A percentile compares a stretch with the other conserved stretches of the same genome.
phyloP scores from a whole-genome alignment of 1,140 invertebrate genomes.

The Lepidurus couesii region DNA sequence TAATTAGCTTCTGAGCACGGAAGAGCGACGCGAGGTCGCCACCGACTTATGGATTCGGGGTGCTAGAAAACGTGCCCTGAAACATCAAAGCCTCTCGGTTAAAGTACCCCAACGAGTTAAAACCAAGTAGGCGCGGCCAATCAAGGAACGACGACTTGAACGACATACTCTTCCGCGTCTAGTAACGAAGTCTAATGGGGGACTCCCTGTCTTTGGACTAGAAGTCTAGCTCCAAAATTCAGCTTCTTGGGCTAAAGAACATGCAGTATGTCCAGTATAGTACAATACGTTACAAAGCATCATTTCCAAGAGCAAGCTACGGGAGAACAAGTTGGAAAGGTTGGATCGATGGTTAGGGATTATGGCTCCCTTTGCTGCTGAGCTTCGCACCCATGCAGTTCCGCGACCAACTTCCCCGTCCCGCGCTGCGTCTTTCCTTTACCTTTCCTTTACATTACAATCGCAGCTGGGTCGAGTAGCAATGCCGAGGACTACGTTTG shows the following conservation, averaged over 20 bases:
- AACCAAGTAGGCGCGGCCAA: neutral
- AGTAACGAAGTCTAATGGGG: neutral
- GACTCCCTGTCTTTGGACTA: no score
- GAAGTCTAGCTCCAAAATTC: neutral
- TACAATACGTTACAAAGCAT: neutral
- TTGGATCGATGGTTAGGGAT: conserved; percentile 18
- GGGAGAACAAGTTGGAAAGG: neutral
- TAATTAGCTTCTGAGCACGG: conserved; percentile 9
- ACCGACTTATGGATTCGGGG: conserved; percentile 8
- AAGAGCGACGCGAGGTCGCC: neutral
- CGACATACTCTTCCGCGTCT: neutral
- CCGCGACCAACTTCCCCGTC: neutral
- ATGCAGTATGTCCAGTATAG: neutral
- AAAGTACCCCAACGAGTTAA: neutral
- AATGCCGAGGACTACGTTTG: no score
- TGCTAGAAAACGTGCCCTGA: conserved; percentile 11
- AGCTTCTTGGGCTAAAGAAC: neutral
- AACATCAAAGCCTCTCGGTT: neutral
- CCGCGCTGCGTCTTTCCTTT: neutral
- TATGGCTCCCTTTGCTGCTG: neutral
- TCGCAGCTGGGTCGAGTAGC: neutral
- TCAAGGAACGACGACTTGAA: neutral
- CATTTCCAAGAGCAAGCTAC: neutral
- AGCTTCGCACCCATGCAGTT: neutral
- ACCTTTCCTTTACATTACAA: neutral